Conservation (phyloP, 92 coral and sea anemone species). For the Heliopora coerulea region DNA sequence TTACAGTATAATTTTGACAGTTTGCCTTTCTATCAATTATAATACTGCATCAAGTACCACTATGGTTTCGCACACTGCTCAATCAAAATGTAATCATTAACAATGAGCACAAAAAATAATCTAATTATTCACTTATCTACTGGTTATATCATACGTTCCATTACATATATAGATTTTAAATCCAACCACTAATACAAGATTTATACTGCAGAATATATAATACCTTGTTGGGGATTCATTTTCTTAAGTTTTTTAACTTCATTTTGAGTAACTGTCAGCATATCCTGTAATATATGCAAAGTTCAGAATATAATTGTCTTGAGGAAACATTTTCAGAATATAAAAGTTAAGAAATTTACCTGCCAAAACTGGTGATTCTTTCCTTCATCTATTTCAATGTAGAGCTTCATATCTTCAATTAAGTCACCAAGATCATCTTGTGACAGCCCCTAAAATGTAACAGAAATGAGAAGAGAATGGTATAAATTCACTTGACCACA, state of each 20-base stretch:
- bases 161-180: too few species aligned
- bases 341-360: constrained; percentile 56
- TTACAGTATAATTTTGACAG: background rate
- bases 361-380: constrained; percentile 91
- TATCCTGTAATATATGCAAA: constrained; percentile 50
- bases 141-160: too few species aligned
- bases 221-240: constrained; percentile 56
- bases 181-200: too few species aligned
- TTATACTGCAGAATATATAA: too few species aligned
- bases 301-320: background rate
- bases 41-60: too few species aligned
- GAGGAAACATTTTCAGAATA: background rate
- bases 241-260: constrained; percentile 79
- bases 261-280: constrained; percentile 73
- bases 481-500: too few species aligned
- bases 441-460: constrained; percentile 68
- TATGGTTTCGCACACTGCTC: too few species aligned
- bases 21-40: too few species aligned
- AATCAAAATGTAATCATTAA: too few species aligned
- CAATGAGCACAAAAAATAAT: too few species aligned
- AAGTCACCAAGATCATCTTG: constrained; percentile 78
- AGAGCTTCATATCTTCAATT: constrained; percentile 87
- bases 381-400: constrained; percentile 92
- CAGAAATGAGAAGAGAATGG: too few species aligned
- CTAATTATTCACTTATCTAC: too few species aligned